phyloP scores from a whole-genome alignment of 2,113 vertebrate species.

The Sylvilagus bachmani region DNA sequence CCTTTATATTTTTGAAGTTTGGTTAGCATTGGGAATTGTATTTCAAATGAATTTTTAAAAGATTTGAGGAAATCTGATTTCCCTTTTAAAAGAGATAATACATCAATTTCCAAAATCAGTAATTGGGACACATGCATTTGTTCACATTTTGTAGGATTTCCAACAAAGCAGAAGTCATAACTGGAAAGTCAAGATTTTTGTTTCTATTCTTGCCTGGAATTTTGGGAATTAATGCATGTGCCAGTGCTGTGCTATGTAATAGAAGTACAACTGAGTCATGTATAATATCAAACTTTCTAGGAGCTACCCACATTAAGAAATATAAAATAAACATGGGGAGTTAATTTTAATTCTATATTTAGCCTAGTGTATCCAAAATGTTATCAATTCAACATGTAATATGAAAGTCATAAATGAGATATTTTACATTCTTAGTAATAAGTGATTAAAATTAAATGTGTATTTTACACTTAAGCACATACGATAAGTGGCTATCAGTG shows the following conservation, averaged over 20 bases:
- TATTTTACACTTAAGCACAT: too few species aligned
- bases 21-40: neutral
- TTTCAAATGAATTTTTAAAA: constrained; percentile 44
- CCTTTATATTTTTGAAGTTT: constrained; percentile 5
- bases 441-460: neutral
- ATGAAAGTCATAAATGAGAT: neutral
- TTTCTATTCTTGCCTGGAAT: neutral
- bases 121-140: neutral
- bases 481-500: neutral
- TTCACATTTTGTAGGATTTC: neutral
- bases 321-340: neutral
- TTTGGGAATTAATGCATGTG: neutral
- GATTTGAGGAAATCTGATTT: neutral
- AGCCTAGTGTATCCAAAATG: neutral
- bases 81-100: neutral
- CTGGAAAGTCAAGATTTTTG: neutral
- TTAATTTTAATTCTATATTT: neutral
- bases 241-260: neutral
- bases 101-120: neutral
- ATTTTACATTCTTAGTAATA: neutral
- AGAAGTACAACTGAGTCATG: neutral
- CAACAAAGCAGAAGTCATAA: neutral
- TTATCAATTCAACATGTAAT: neutral
- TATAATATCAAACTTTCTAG: neutral
- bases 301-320: neutral